Percentiles rank a stretch among this genome's conserved stretches.
phyloP scores from a whole-genome alignment of 2,113 vertebrate species.

The Choloepus hoffmanni region DNA sequence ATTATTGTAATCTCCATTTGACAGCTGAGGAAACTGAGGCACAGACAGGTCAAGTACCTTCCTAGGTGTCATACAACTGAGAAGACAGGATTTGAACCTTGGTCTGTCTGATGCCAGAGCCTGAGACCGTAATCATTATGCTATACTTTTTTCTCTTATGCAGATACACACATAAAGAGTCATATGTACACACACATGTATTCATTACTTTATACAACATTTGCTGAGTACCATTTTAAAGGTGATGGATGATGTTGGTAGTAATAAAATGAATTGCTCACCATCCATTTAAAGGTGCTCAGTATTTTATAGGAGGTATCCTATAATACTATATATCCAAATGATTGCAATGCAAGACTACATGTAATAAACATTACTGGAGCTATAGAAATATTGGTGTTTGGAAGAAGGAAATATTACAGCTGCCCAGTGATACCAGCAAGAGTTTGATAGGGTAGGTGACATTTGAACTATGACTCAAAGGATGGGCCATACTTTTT shows the following conservation, averaged over 20 bases:
- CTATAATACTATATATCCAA: neutral
- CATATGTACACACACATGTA: neutral
- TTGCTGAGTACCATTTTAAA: neutral
- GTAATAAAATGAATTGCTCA: neutral
- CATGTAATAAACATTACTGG: neutral
- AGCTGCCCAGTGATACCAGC: neutral
- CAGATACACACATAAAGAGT: neutral
- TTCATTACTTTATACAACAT: neutral
- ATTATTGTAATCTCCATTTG: neutral
- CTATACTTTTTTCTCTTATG: conserved; percentile 16
- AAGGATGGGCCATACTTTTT: neutral
- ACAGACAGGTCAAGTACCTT: neutral
- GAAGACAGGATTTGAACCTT: conserved; percentile 39
- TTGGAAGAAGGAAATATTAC: neutral
- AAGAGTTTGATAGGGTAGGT: neutral
- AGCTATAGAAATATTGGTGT: neutral
- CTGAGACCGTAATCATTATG: neutral
- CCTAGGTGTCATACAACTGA: neutral
- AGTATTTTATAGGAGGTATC: neutral
- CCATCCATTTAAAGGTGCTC: neutral
- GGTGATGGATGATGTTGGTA: neutral
- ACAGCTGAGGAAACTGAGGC: conserved; percentile 34
- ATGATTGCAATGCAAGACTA: neutral
- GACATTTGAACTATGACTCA: neutral
- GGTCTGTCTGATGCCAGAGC: neutral